Percentiles rank a stretch among this genome's conserved stretches.
Evolutionary conservation across 2,113 vertebrate species (phyloP).

Genomic region (Heterotis niloticus): DNA sequence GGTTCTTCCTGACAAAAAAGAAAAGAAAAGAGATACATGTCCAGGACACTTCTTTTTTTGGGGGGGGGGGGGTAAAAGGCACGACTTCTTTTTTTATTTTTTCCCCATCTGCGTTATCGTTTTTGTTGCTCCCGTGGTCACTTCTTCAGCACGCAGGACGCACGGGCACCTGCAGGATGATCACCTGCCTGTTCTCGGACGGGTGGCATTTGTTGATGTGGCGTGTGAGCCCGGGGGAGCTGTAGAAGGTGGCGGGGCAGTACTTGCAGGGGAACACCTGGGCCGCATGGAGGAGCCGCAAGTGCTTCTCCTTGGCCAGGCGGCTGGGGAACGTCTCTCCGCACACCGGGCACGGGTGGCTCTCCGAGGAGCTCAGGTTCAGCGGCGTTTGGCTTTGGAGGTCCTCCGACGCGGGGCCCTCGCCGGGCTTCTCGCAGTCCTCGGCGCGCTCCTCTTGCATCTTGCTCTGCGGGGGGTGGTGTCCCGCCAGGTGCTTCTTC

Average conservation of each 20-base stretch:
- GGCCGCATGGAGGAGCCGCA: slow-evolving; percentile 80
- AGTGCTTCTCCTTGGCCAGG: slow-evolving; percentile 79
- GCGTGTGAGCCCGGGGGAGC: slow-evolving; percentile 86
- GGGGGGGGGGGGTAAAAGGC: slow-evolving; percentile 35
- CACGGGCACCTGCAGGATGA: slow-evolving; percentile 86
- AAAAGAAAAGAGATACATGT: background rate
- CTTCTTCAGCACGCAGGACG: slow-evolving; percentile 76
- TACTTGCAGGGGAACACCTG: slow-evolving; percentile 88
- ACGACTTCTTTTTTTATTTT: no score
- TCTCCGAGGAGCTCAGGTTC: slow-evolving; percentile 60
- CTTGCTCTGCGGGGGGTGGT: slow-evolving; percentile 57
- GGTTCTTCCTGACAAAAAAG: slow-evolving; percentile 12
- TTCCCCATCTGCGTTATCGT: background rate
- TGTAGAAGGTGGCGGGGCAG: slow-evolving; percentile 88
- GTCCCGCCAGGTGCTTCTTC: slow-evolving; percentile 77
- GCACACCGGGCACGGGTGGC: slow-evolving; percentile 80
- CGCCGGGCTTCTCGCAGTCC: slow-evolving; percentile 43
- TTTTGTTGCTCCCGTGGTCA: no score
- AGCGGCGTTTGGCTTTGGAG: slow-evolving; percentile 55
- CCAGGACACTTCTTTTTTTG: slow-evolving; percentile 13
- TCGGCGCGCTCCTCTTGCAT: slow-evolving; percentile 42
- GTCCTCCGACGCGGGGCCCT: slow-evolving; percentile 35
- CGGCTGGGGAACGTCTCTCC: slow-evolving; percentile 79
- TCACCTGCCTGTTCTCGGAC: slow-evolving; percentile 88
- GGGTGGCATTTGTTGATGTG: slow-evolving; percentile 96